These are phyloP conservation scores for Onychomys torridus DNA, from an alignment of 2,797 vertebrate genomes.

Conservation along the genomic window DNA sequence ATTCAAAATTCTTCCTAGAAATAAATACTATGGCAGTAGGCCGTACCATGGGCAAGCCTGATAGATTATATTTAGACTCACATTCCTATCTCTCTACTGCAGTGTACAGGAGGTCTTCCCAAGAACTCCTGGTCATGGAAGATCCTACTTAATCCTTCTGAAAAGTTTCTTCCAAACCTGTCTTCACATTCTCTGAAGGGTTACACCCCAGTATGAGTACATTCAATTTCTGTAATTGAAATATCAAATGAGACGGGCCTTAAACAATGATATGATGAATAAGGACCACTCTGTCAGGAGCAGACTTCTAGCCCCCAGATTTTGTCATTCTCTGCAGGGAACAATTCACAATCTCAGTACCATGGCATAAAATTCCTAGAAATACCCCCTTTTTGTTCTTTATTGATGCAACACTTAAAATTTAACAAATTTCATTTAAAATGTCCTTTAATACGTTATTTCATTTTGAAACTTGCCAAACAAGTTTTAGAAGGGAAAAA, in stretches of 20 bases:
- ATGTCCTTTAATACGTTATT: background rate
- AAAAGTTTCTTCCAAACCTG: constrained; percentile 15
- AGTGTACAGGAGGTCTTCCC: background rate
- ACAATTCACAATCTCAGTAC: background rate
- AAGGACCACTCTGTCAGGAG: background rate
- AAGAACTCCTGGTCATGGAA: background rate
- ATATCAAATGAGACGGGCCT: constrained; percentile 18
- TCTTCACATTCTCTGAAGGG: background rate
- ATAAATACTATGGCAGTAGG: constrained; percentile 10
- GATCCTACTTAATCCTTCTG: constrained; percentile 20
- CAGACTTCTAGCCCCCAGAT: background rate
- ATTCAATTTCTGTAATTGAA: constrained; percentile 34
- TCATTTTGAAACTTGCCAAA: constrained; percentile 9
- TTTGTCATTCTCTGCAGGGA: background rate
- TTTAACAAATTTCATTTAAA: background rate
- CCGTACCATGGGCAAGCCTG: background rate
- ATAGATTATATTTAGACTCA: background rate
- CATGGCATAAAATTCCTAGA: background rate
- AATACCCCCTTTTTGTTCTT: background rate
- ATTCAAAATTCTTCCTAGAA: constrained; percentile 50
- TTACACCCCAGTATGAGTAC: constrained; percentile 13
- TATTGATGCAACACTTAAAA: background rate
- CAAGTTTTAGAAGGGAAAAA: background rate
- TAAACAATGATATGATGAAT: background rate
- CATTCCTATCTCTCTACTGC: background rate